A percentile compares a stretch with the other conserved stretches of the same genome.
phyloP scores from a whole-genome alignment of 1,140 invertebrate species.

The Rhopalosiphum padi region DNA sequence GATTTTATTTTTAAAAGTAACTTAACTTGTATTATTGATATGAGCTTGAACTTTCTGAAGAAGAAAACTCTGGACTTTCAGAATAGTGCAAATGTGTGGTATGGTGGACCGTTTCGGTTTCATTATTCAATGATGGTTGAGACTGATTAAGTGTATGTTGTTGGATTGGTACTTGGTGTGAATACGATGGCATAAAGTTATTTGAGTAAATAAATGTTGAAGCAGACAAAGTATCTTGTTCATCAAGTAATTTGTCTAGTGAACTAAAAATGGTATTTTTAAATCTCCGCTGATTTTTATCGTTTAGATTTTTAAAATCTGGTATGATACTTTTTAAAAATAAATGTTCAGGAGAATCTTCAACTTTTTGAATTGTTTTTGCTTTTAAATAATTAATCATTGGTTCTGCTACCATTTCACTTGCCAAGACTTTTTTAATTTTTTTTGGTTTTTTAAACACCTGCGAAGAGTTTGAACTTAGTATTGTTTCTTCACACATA shows the following conservation, averaged over 20 bases:
- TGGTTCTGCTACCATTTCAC: constrained; percentile 5
- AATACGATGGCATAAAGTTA: not conserved
- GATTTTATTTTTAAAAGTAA: not conserved
- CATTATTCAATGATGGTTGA: not conserved
- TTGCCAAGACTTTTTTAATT: constrained; percentile 11
- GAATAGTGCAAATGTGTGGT: not conserved
- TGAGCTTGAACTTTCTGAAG: constrained; percentile 11
- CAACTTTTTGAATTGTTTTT: not conserved
- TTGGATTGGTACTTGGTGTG: not conserved
- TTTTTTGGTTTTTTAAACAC: constrained; percentile 5
- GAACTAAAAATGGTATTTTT: not conserved
- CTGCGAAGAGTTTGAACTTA: not conserved
- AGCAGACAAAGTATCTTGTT: not conserved
- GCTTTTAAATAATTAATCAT: constrained; percentile 3
- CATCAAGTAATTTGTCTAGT: constrained; percentile 18
- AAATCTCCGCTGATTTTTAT: constrained; percentile 20
- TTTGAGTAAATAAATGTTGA: not conserved
- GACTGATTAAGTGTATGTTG: not conserved
- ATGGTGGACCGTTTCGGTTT: not conserved
- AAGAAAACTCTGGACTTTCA: not conserved
- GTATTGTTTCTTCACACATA: not conserved
- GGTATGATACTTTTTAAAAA: constrained; percentile 30
- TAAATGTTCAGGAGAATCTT: not conserved
- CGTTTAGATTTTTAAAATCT: constrained; percentile 15
- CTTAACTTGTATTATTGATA: not conserved